These are phyloP conservation scores for Merops nubicus DNA, from an alignment of 2,113 vertebrate genomes.

Conservation along the genomic window DNA sequence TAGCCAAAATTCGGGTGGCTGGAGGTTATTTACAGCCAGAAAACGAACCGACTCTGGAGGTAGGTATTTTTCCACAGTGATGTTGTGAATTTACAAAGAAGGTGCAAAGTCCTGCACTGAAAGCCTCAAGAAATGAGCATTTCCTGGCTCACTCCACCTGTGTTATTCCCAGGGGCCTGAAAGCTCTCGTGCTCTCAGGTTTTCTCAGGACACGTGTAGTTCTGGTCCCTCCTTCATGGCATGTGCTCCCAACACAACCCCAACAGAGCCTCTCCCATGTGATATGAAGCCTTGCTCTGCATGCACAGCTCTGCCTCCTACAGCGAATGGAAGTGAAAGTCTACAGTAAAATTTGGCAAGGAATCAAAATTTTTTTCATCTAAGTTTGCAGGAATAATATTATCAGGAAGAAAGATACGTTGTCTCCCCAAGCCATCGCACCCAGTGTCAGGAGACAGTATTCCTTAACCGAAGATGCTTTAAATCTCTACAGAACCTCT, in stretches of 20 bases:
- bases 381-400: neutral
- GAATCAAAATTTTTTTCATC: neutral
- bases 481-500: neutral
- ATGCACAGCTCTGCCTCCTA: neutral
- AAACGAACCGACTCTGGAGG: neutral
- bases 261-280: fast-evolving
- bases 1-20: conserved; percentile 33
- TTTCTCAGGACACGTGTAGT: fast-evolving
- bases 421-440: neutral
- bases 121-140: neutral
- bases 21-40: neutral
- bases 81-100: neutral
- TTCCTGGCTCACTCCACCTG: neutral
- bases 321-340: neutral
- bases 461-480: neutral
- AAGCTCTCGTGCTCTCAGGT: neutral
- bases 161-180: neutral
- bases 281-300: fast-evolving
- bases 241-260: neutral
- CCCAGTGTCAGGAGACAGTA: neutral
- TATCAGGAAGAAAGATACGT: neutral
- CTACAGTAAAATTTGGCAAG: neutral
- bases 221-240: neutral
- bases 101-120: neutral
- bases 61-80: neutral